Base-by-base conservation (phyloP, 1,140 invertebrate genomes). In the Adelges cooleyi region DNA sequence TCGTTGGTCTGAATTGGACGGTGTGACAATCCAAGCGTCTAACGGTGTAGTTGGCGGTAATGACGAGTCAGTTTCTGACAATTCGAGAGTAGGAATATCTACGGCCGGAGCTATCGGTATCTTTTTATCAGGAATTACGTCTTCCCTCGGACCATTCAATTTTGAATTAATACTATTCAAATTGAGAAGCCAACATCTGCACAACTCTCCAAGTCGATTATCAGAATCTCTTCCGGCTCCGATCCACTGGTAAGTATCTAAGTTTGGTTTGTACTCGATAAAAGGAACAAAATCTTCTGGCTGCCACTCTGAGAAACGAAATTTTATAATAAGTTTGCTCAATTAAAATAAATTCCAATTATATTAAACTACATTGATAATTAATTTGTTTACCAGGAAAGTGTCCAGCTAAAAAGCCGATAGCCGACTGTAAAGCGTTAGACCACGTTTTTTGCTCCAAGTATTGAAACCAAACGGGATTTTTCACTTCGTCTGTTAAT, bases 221-320 rank as follows among this genome's bases (percentile, higher is more conserved):
- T 96, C 92, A 1, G 87, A 86, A 73, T 96, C 93, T 27, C 92
- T 79, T 0, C 92, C 92, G n/a, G 89, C 89, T 1, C 92, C 93
- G 62, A 95, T 96, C 93, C 93, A 96, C 69, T 93, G 89, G 76
- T 93, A 96, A 65, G 84, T 80, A 72, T 84, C 75, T 66, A 80
- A 68, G 66, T 77, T 73, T 49, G 79, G 83, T 74, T 95, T 93
- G 73, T 89, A 93, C 74, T 95, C 92, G 59, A 97, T 80, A 71
- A 92, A 95, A 3, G 93, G 92, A 3, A 95, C 90, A 78, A 92
- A 92, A 69, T 95, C 92, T 48, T 89, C 85, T 15, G 92, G 87
- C 68, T 86, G 81, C 56, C 86, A 72, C 68, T 80, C 80, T 80
- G 68, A 52, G 70, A 68, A 67, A 67, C 66, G 50, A 4, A 25